phyloP scores from a whole-genome alignment of 1,140 invertebrate species.

The Mycetomoellerius zeteki region DNA sequence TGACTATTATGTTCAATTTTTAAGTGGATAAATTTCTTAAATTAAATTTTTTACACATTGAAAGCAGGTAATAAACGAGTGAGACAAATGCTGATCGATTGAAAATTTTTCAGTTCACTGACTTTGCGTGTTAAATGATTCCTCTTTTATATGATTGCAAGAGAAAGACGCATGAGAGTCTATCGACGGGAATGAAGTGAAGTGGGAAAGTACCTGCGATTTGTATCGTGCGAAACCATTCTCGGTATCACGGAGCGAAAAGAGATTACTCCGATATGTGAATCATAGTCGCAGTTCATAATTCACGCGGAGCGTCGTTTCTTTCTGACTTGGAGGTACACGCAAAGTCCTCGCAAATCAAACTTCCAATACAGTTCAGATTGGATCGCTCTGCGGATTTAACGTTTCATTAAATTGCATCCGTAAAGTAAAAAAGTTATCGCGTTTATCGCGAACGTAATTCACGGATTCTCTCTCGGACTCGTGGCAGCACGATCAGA shows the following conservation, averaged over 20 bases:
- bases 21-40: background rate
- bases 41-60: no score
- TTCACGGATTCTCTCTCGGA: conserved; percentile 2
- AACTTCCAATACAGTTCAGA: background rate
- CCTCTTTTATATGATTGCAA: background rate
- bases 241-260: conserved; percentile 1
- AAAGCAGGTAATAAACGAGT: background rate
- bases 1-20: background rate
- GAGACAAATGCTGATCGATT: background rate
- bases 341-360: conserved; percentile 1
- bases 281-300: conserved; percentile 3
- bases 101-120: background rate
- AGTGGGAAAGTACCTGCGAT: conserved; percentile 40
- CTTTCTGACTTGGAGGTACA: background rate
- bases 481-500: background rate
- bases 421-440: background rate
- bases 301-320: background rate
- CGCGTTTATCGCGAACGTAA: conserved; percentile 23
- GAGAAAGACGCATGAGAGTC: conserved; percentile 9
- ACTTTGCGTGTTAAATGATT: conserved; percentile 1
- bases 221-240: conserved; percentile 22
- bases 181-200: background rate
- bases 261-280: conserved; percentile 5
- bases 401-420: conserved; percentile 17
- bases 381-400: background rate